Base-by-base conservation (phyloP, 2,113 vertebrate species). In the Halichoerus grypus region DNA sequence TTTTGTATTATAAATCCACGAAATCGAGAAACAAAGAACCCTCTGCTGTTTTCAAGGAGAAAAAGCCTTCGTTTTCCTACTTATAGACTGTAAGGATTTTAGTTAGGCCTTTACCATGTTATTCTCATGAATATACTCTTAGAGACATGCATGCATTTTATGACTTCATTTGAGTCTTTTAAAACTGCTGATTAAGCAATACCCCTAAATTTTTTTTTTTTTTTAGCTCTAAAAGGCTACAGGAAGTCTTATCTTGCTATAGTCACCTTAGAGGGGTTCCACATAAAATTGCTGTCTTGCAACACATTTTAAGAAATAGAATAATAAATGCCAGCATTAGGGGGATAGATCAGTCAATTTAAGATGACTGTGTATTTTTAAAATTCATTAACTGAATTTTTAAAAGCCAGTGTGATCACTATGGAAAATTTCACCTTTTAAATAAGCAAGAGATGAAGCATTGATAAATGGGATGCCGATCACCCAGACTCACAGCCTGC, bases 1-100 rank as follows among this genome's bases (percentile, higher is more conserved):
- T 96, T 91, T 97, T 97, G 83, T 96, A 57, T 93, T 92, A 63
- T 84, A 95, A 95, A 98, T 98, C 72, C 88, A 98, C 96, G 89
- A 97, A 98, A 97, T 39, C 53, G 65, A 53, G 88, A 98, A 98
- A 98, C 94, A 98, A 98, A 98, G 97, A 95, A 87, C 46, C 77
- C 59, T 94, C 81, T 97, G 93, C 97, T 97, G 69, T 77, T 96
- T 97, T 72, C 94, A 7, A 13, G 3, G 71, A 97, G 36, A 76
- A 92, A 97, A 96, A 19, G 61, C 92, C 90, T 83, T 95, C 46
- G 65, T 97, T 97, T 97, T 69, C 90, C 92, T 42, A 83, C 16
- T 77, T 24, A 3, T 4, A 63, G 21, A 4, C 14, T 65, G 19
- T 8, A 61, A 39, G 3, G 31, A n/a, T 83, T 5, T 93, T 22